Evolutionary conservation across 2,888 invertebrate species (phyloP).

Genomic region (Drosophila nr. perissopoda): DNA sequence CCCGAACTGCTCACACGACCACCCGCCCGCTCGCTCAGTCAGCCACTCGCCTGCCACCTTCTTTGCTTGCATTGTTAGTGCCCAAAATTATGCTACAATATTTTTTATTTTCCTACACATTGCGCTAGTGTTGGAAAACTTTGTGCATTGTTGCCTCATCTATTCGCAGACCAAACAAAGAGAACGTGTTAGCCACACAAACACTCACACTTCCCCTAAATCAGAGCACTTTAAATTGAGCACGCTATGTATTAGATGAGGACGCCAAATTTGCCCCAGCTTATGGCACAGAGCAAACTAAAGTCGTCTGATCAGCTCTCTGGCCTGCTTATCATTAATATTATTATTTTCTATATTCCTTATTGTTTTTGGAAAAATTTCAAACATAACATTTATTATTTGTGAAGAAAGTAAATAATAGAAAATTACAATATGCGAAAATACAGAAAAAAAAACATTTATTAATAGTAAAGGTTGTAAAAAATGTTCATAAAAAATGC

Average conservation of each 20-base stretch:
- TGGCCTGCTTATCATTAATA: conserved; percentile 1
- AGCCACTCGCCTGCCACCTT: not conserved
- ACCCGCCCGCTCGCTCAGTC: not conserved
- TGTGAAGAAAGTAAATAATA: not conserved
- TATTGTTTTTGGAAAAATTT: not conserved
- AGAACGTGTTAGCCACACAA: conserved; percentile 58
- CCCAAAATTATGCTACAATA: conserved; percentile 78
- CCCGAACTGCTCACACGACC: not conserved
- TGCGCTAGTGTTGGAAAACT: conserved; percentile 41
- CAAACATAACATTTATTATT: not conserved
- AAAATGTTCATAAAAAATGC: not conserved
- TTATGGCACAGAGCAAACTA: conserved; percentile 21
- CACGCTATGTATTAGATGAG: conserved; percentile 59
- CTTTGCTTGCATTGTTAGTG: conserved; percentile 65
- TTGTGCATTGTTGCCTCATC: conserved; percentile 68
- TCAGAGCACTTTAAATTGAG: conserved; percentile 74
- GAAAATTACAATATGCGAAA: not conserved
- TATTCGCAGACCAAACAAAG: conserved; percentile 71
- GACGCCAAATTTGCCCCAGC: conserved; percentile 30
- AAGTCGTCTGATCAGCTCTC: conserved; percentile 21
- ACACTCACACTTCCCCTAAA: conserved; percentile 46
- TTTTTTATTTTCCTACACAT: conserved; percentile 50
- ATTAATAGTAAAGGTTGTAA: not conserved
- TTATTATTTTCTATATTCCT: not conserved
- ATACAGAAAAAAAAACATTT: not conserved